Base-by-base conservation (phyloP, 2,888 invertebrate genomes). In the Drosophila falleni region DNA sequence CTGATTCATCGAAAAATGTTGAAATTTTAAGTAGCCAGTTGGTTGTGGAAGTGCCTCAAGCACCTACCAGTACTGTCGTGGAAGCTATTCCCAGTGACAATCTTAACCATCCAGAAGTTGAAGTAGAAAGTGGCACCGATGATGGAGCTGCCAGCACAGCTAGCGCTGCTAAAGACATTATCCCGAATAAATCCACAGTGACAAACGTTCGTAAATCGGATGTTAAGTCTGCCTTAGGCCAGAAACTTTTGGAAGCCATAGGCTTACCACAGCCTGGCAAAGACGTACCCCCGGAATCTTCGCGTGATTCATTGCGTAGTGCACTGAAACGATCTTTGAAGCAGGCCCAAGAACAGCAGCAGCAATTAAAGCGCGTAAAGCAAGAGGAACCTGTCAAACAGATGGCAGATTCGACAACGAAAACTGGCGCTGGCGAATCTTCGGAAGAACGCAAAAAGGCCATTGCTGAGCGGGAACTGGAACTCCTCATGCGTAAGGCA, bases 371-470 rank as follows among this genome's bases (percentile, higher is more conserved):
- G 29, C 84, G 89, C 3, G 81, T 78, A 19, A 91, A 90, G 35
- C 90, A 82, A 31, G 91, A 82, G 54, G 76, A 86, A 26, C 79
- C 80, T n/a, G 85, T 83, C n/a, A 89, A 83, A 68, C 91, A 87
- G 61, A 71, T 89, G 67, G 91, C 92, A 0, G 91, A 91, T 29
- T 91, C 91, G 1, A 91, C 91, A 1, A 91, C 92, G 9, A 91
- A 89, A 63, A 67, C 83, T 1, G 71, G 81, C 9, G 74, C 87
- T 9, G 63, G 75, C 6, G 66, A 90, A 47, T 77, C 81, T 35
- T 73, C 83, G 9, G 85, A 89, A 59, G 73, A 86, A 39, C 88
- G 78, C 46, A 89, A 85, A 59, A 89, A 89, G 31, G 84, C 89
- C 5, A 84, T 84, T 47, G 84, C 84, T 13, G 84, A 89, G 31